A percentile compares a stretch with the other conserved stretches of the same genome.
These are phyloP conservation scores for Macaca nemestrina DNA, from an alignment of 2,113 vertebrate species.

Conservation along the genomic window DNA sequence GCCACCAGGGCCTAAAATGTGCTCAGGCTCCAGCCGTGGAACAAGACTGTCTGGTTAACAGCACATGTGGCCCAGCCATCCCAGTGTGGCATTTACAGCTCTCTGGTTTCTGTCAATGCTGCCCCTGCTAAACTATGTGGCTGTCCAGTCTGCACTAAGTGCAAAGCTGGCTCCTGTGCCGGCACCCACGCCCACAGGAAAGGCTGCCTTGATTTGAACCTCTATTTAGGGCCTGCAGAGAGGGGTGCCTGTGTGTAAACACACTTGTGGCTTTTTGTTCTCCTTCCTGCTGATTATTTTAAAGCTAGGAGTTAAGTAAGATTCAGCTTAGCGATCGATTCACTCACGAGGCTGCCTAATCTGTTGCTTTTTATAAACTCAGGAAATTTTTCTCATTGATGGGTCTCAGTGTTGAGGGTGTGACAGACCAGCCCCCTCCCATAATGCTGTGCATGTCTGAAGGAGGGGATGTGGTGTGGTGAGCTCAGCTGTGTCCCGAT, in stretches of 20 bases:
- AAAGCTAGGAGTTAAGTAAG: background rate
- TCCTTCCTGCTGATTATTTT: background rate
- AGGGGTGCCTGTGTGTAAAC: no score
- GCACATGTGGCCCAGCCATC: background rate
- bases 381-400: background rate
- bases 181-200: rapidly evolving
- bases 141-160: background rate
- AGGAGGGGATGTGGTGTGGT: rapidly evolving
- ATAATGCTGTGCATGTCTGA: no score
- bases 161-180: background rate
- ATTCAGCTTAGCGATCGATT: background rate
- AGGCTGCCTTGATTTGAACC: background rate
- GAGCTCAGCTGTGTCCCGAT: no score
- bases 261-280: rapidly evolving
- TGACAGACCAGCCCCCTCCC: background rate
- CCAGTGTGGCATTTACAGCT: no score
- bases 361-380: background rate
- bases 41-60: background rate
- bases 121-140: rapidly evolving
- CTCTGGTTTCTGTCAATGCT: background rate
- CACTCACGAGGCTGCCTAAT: background rate
- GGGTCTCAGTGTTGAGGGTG: background rate
- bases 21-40: background rate
- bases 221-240: background rate
- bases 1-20: background rate